Evolutionary conservation across 2,113 vertebrate species (phyloP).

Genomic region (Thinocorus orbignyianus): DNA sequence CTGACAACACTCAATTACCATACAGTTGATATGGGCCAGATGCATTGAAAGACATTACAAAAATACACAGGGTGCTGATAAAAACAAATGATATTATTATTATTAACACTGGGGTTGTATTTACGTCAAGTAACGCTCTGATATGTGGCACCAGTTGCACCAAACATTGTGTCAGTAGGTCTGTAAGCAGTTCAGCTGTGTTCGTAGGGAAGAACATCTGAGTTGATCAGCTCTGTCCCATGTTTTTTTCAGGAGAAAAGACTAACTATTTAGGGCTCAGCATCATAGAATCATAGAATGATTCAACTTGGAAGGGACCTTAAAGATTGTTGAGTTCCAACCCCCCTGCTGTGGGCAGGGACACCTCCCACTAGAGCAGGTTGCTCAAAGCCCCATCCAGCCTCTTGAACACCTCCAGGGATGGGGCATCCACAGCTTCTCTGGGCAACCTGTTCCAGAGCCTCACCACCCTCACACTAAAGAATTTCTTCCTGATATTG

Average conservation of each 20-base stretch:
- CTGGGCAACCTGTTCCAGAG: too few species aligned
- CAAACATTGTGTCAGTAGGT: rapidly evolving
- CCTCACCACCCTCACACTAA: too few species aligned
- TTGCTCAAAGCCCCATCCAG: too few species aligned
- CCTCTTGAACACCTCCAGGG: too few species aligned
- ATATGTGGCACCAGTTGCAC: neutral
- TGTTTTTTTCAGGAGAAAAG: neutral
- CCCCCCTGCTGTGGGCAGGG: too few species aligned
- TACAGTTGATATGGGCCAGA: neutral
- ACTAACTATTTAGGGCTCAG: neutral
- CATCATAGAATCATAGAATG: too few species aligned
- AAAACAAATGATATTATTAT: neutral
- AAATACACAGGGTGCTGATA: neutral
- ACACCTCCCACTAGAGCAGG: too few species aligned
- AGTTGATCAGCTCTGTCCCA: neutral
- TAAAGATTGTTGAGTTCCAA: too few species aligned
- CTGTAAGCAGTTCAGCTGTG: neutral
- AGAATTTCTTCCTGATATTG: too few species aligned
- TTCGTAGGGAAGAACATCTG: neutral
- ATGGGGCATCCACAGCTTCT: too few species aligned
- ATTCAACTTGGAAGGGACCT: too few species aligned
- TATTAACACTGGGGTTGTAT: neutral
- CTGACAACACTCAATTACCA: neutral
- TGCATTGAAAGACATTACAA: neutral
- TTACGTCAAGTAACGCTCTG: neutral